A percentile compares a stretch with the other conserved stretches of the same genome.
phyloP scores from a whole-genome alignment of 2,113 vertebrate genomes.

The Poecile atricapillus region DNA sequence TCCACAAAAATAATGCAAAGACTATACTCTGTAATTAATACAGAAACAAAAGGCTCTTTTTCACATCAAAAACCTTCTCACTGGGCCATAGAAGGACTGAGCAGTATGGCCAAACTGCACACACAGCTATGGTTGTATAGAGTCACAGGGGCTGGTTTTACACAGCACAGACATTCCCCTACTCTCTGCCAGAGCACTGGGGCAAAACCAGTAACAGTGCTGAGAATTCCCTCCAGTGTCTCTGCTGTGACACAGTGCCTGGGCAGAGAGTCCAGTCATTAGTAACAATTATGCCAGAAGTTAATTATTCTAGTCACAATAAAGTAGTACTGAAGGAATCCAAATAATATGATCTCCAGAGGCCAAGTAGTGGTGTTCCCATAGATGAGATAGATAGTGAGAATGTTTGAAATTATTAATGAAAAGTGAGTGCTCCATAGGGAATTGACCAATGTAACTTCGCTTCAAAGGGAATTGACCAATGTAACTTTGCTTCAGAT shows the following conservation, averaged over 20 bases:
- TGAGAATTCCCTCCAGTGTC: not conserved
- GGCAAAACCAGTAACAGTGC: not conserved
- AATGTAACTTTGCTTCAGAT: not conserved
- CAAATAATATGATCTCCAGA: not conserved
- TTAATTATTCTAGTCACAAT: not conserved
- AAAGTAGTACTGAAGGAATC: not conserved
- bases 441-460: not conserved
- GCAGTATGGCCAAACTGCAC: not conserved
- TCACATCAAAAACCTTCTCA: not conserved
- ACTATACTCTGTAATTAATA: not conserved
- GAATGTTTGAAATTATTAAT: not conserved
- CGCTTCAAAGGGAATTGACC: not conserved
- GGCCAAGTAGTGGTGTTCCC: not conserved
- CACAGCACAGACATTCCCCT: not conserved
- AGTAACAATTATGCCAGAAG: not conserved
- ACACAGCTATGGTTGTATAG: not conserved
- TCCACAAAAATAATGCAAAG: not conserved
- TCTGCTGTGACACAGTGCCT: not conserved
- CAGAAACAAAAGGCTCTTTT: not conserved
- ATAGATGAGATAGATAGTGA: not conserved
- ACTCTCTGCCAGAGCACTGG: not conserved
- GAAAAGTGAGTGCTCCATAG: not conserved
- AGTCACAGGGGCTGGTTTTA: not conserved
- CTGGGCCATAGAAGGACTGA: not conserved
- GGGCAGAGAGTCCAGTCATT: not conserved